These are phyloP conservation scores for Drosophila biarmipes DNA, from an alignment of 1,140 invertebrate species.

Conservation along the genomic window DNA sequence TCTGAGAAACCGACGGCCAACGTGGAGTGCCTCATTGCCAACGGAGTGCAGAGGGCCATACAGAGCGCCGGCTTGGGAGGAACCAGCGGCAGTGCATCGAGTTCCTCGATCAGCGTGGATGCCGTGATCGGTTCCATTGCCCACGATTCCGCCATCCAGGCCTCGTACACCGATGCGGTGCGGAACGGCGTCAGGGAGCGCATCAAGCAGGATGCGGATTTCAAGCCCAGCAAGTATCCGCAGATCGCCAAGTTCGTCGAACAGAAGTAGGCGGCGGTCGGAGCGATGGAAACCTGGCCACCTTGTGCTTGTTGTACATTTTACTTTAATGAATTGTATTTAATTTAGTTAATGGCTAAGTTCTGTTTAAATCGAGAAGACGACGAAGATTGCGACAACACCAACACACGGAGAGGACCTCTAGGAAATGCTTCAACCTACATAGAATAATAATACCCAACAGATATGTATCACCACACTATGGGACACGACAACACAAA, in stretches of 20 bases:
- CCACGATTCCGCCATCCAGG: conserved; percentile 65
- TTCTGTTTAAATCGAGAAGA: conserved; percentile 53
- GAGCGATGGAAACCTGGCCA: conserved; percentile 21
- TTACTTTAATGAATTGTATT: conserved; percentile 72
- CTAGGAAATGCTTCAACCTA: conserved; percentile 48
- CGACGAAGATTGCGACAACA: conserved; percentile 32
- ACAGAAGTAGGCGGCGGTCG: conserved; percentile 58
- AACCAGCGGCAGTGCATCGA: conserved; percentile 75
- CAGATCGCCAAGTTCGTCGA: conserved; percentile 81
- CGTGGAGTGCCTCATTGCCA: conserved; percentile 82
- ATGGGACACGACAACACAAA: conserved; percentile 10
- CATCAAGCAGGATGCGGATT: conserved; percentile 76
- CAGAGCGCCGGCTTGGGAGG: conserved; percentile 84
- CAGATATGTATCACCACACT: conserved; percentile 33
- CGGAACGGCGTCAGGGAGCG: conserved; percentile 69
- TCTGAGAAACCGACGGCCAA: conserved; percentile 84
- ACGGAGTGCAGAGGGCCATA: conserved; percentile 86
- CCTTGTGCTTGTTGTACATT: conserved; percentile 71
- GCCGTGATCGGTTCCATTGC: conserved; percentile 69
- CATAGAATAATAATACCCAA: conserved; percentile 43
- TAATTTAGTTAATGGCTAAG: conserved; percentile 76
- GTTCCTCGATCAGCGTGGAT: conserved; percentile 48
- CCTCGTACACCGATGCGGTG: conserved; percentile 72
- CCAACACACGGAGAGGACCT: conserved; percentile 25
- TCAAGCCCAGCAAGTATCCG: conserved; percentile 77